These are phyloP conservation scores for Ctena decussata DNA, from an alignment of 2,888 invertebrate genomes.

Conservation along the genomic window DNA sequence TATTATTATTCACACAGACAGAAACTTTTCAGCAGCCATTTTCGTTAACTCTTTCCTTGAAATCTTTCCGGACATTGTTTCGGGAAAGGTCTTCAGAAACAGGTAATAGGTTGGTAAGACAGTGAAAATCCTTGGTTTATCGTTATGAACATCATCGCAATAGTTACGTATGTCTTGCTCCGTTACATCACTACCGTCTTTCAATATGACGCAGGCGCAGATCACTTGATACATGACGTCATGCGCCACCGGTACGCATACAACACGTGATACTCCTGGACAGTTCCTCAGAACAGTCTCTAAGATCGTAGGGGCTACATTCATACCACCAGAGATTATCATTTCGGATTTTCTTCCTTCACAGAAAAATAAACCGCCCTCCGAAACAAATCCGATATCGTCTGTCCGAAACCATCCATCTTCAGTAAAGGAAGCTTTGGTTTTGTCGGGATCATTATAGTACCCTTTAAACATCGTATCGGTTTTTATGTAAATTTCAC, in stretches of 20 bases:
- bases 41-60: not conserved
- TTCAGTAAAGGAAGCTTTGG: not conserved
- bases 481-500: conserved; percentile 8
- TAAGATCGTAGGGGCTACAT: conserved; percentile 34
- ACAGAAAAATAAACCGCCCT: conserved; percentile 18
- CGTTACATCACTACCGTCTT: not conserved
- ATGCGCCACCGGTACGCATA: not conserved
- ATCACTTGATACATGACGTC: conserved; percentile 11
- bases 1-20: not conserved
- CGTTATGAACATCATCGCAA: conserved; percentile 1
- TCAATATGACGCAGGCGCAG: conserved; percentile 8
- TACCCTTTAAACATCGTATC: not conserved
- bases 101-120: conserved; percentile 1
- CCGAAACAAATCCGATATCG: conserved; percentile 29
- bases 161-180: not conserved
- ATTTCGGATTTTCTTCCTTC: conserved; percentile 33
- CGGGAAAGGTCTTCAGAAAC: not conserved
- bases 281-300: conserved; percentile 12
- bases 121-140: not conserved
- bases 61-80: not conserved
- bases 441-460: conserved; percentile 21
- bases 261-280: not conserved
- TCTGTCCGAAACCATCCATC: conserved; percentile 48
- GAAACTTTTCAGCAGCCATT: not conserved
- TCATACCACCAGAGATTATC: conserved; percentile 32